Percentiles rank a stretch among this genome's conserved stretches.
Evolutionary conservation across 1,140 invertebrate species (phyloP).

Genomic region (Babylonia areolata): DNA sequence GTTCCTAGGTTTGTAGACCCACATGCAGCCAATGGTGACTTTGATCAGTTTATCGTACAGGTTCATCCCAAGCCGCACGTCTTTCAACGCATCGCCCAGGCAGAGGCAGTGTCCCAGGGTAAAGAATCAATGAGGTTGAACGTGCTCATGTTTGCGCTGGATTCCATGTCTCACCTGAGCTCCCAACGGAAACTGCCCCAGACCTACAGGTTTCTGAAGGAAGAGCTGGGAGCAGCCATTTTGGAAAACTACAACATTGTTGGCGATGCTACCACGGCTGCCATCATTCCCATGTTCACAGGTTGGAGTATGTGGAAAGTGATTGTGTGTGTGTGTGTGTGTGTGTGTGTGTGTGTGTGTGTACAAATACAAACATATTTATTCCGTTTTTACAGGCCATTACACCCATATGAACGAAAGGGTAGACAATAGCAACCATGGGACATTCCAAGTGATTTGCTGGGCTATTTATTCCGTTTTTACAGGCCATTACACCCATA

Average conservation of each 20-base stretch:
- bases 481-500: too few relatives aligned
- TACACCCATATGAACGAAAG: too few relatives aligned
- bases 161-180: slow-evolving; percentile 70
- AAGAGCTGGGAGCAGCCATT: slow-evolving; percentile 56
- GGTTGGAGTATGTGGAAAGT: slow-evolving; percentile 45
- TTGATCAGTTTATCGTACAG: slow-evolving; percentile 69
- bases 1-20: slow-evolving; percentile 10
- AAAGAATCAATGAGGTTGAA: slow-evolving; percentile 50
- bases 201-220: slow-evolving; percentile 61
- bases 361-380: too few relatives aligned
- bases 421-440: too few relatives aligned
- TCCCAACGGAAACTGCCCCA: slow-evolving; percentile 65
- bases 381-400: too few relatives aligned
- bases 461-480: too few relatives aligned
- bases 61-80: slow-evolving; percentile 59
- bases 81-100: slow-evolving; percentile 51
- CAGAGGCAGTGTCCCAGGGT: not conserved
- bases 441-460: too few relatives aligned
- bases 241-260: slow-evolving; percentile 71
- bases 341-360: slow-evolving; percentile 5
- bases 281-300: slow-evolving; percentile 67
- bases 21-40: slow-evolving; percentile 53
- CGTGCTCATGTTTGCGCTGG: slow-evolving; percentile 65
- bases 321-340: not conserved
- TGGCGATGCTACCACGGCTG: slow-evolving; percentile 69